These are phyloP conservation scores for Coryphaenoides rupestris DNA, from an alignment of 2,113 vertebrate genomes.

Conservation along the genomic window DNA sequence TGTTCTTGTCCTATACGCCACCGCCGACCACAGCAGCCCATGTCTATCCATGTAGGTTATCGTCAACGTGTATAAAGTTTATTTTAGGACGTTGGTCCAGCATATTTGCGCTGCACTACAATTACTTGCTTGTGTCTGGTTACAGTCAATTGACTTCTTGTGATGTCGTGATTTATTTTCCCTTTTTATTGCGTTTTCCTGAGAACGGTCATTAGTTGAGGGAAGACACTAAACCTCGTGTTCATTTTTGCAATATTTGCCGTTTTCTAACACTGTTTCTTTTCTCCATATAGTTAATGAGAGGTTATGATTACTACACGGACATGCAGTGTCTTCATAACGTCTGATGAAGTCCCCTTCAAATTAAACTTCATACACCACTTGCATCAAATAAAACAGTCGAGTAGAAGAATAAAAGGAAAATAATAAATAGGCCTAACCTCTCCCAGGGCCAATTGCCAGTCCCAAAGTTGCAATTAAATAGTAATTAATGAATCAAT, in stretches of 20 bases:
- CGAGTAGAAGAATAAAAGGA: background rate
- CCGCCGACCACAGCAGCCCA: no score
- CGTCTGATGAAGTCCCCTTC: conserved; percentile 6
- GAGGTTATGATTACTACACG: conserved; percentile 32
- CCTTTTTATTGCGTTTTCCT: conserved; percentile 43
- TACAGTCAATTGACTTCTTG: conserved; percentile 53
- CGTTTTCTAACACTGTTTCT: conserved; percentile 38
- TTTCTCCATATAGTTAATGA: conserved; percentile 36
- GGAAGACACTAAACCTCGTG: conserved; percentile 63
- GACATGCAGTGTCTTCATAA: conserved; percentile 21
- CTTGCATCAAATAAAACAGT: conserved; percentile 9
- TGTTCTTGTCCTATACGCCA: no score
- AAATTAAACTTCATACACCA: conserved; percentile 7
- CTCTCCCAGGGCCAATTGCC: no score
- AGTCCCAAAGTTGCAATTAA: no score
- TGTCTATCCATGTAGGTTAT: no score
- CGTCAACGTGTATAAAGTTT: conserved; percentile 1
- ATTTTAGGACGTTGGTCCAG: conserved; percentile 23
- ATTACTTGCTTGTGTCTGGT: conserved; percentile 50
- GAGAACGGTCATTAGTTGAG: conserved; percentile 48
- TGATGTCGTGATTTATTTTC: conserved; percentile 52
- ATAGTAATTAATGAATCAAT: no score
- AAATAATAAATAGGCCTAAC: background rate
- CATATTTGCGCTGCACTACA: conserved; percentile 10
- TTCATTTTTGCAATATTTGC: conserved; percentile 54